Evolutionary conservation across 2,888 invertebrate species (phyloP), one percentile per base, ranked within the genome.

Genomic region (Leptodirus hochenwartii): DNA sequence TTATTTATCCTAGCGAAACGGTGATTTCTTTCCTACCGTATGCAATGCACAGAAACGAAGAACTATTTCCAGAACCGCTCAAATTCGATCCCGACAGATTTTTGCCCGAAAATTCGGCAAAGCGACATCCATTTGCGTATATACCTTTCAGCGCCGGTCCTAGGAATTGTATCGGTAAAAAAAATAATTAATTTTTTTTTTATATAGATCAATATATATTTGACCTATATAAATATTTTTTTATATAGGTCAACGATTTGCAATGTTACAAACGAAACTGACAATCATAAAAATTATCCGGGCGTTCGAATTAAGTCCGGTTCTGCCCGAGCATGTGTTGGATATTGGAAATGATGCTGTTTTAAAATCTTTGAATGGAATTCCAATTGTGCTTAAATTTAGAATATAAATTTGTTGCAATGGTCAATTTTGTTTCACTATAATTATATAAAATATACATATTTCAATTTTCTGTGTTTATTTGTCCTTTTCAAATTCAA

Each of bases 61-160:
- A 49, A 2, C 42, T 56, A 17, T 66, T 58, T 42, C 54, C 59
- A 4, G 43, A 66, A 25, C 62, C 65, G n/a, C 42, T 51, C 17
- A 48, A 43, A 34, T 59, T 58, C 35, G 52, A 58, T 39, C 57
- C 58, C 2, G 57, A 59, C 17, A 41, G 58, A 34, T 58, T 59
- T 42, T 40, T 54, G 15, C 51, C 53, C 1, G 54, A 56, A 39
- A 55, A 55, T 26, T 14, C 23, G 2, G 29, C 26, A 10, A 27
- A 25, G 12, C 47, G 64, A 37, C 59, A 62, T 39, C 53, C 53
- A 14, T 59, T 47, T 34, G 45, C 54, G 3, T 58, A 51, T 35
- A 45, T 58, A 6, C 58, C 58, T 3, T 58, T 58, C 38, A 57
- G 57, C 33, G 58, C 57, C 4, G 59, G 58, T n/a, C 53, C 57